Conservation (phyloP, 2,888 invertebrate genomes). For the Drosophila paranaensis region DNA sequence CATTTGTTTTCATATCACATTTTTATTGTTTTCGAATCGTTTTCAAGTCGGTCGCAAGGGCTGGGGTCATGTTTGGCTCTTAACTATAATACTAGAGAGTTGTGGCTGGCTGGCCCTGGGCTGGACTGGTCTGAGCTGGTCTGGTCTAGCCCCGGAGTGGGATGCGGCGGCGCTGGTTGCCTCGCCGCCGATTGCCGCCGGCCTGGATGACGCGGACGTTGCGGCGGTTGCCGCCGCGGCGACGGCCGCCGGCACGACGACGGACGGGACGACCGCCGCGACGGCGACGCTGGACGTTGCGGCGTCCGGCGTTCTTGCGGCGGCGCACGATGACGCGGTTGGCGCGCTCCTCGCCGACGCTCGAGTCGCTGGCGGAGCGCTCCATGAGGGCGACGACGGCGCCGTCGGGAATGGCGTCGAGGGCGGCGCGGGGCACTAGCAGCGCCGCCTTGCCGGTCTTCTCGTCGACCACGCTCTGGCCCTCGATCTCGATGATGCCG, state of each 20-base stretch:
- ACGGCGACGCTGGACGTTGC: constrained; percentile 65
- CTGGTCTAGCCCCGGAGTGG: constrained; percentile 48
- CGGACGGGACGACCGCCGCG: constrained; percentile 41
- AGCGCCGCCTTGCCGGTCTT: constrained; percentile 80
- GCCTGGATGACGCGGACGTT: constrained; percentile 59
- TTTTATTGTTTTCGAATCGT: constrained; percentile 58
- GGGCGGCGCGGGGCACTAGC: constrained; percentile 75
- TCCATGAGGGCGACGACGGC: constrained; percentile 81
- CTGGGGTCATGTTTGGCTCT: constrained; percentile 39
- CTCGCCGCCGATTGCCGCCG: constrained; percentile 57
- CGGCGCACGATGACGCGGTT: constrained; percentile 78
- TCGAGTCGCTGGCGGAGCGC: constrained; percentile 42
- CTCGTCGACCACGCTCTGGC: constrained; percentile 78
- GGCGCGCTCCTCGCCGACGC: constrained; percentile 73
- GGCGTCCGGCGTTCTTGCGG: constrained; percentile 63
- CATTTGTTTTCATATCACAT: constrained; percentile 60
- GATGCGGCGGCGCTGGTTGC: constrained; percentile 57
- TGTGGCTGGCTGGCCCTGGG: not conserved
- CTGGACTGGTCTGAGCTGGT: not conserved
- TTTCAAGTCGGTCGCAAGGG: constrained; percentile 28
- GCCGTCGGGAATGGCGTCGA: constrained; percentile 81
- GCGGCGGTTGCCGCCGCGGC: constrained; percentile 52
- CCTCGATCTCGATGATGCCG: constrained; percentile 79
- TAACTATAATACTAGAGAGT: constrained; percentile 76
- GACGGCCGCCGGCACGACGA: constrained; percentile 47